Evolutionary conservation across 2,797 vertebrate species (phyloP), one percentile per base, ranked within the genome.

Genomic region (Micromesistius poutassou): DNA sequence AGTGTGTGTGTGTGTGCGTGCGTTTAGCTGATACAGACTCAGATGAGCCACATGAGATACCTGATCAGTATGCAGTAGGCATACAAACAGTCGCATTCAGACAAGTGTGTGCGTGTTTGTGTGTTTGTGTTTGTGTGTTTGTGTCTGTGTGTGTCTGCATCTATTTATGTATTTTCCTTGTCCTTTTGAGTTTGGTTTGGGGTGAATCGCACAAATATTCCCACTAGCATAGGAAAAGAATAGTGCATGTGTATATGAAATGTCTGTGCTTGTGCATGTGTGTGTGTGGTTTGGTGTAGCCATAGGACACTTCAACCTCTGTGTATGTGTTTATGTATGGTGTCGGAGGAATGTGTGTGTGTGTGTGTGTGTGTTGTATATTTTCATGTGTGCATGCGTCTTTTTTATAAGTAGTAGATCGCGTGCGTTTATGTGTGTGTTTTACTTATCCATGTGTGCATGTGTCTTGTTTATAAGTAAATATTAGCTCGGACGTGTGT

Each of bases 1-100:
- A 28, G 35, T 72, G 33, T 81, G 30, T 81, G 76, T 16, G 83
- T 82, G 82, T 79, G 74, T 78, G 70, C 73, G 76, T 72, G 75
- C 79, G 40, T 79, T 79, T 76, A 76, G 19, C 46, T 55, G 46
- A 22, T 19, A 22, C 3, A 50, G 46, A 50, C 22, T 55, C 46
- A 22, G 46, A 55, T 55, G 46, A 55, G 14, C 19, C 77, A 84
- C 28, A 25, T 70, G 66, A 70, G 66, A 55, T 55, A 55, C 46
- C 46, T 55, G 46, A 55, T 70, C 10, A 70, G 66, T 30, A 70
- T 70, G 66, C n/a, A 70, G 46, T 55, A 19, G 16, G 46, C 46
- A 55, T 22, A 55, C 19, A 55, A 55, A 55, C 46, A 55, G 14
- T 19, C 10, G 25, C 25, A 70, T 70, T 9, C 66, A 25, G 8